Evolutionary conservation across 2,888 invertebrate genomes (phyloP).

Genomic region (Trachelus troglodyta): DNA sequence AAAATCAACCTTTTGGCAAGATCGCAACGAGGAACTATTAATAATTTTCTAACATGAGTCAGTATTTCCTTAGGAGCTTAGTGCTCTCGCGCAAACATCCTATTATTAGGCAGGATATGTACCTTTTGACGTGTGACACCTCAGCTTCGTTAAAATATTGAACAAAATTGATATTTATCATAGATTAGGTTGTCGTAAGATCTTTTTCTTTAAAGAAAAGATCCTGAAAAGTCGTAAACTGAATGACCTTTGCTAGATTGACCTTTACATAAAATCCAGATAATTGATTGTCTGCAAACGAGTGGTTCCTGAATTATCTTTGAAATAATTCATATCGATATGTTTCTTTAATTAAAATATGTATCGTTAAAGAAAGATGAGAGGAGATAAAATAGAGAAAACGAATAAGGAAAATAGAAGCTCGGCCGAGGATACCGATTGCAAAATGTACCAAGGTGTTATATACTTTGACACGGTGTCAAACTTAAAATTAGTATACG

Average conservation of each 20-base stretch:
- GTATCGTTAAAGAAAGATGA: background rate
- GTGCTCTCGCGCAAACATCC: conserved; percentile 20
- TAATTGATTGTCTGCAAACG: background rate
- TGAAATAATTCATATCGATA: background rate
- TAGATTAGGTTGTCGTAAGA: background rate
- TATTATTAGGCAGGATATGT: conserved; percentile 17
- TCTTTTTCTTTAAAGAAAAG: background rate
- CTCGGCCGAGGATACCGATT: background rate
- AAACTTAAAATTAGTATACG: conserved; percentile 58
- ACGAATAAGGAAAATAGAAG: background rate
- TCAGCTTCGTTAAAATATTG: background rate
- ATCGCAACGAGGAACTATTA: conserved; percentile 20
- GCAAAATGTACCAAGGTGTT: conserved; percentile 16
- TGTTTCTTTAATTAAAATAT: background rate
- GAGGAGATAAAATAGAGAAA: background rate
- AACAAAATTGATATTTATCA: background rate
- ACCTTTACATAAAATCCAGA: background rate
- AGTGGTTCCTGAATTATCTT: background rate
- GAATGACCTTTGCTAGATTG: background rate
- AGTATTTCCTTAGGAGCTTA: conserved; percentile 17
- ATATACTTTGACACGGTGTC: conserved; percentile 39
- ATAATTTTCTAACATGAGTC: conserved; percentile 21
- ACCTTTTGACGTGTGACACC: background rate
- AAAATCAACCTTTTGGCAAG: conserved; percentile 25
- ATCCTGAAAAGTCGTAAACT: background rate